Evolutionary conservation across 2,888 invertebrate species (phyloP).

Genomic region (Branchipolynoe longqiensis): DNA sequence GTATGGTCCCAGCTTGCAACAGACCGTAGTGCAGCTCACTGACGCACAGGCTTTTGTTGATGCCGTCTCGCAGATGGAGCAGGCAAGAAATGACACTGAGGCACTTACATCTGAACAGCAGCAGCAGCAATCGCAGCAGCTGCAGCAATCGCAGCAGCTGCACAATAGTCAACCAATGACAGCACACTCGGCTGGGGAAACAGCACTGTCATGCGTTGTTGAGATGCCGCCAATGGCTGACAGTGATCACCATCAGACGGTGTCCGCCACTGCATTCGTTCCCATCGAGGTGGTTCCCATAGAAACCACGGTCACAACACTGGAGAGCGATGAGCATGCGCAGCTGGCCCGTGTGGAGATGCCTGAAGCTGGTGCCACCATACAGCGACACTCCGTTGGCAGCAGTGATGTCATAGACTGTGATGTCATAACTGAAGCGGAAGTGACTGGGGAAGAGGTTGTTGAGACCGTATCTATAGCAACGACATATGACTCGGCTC

Average conservation of each 20-base stretch:
- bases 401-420: neutral
- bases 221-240: neutral
- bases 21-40: neutral
- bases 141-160: neutral
- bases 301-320: constrained; percentile 27
- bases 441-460: constrained; percentile 8
- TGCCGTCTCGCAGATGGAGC: neutral
- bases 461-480: constrained; percentile 46
- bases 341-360: constrained; percentile 2
- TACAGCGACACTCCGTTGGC: neutral
- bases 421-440: constrained; percentile 25
- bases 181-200: neutral
- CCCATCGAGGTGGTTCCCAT: constrained; percentile 49
- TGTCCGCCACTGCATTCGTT: neutral
- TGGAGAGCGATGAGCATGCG: neutral
- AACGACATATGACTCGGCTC: constrained; percentile 17
- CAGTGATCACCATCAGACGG: neutral
- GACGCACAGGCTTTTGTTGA: constrained; percentile 10
- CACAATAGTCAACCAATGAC: neutral
- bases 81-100: no score
- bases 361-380: neutral
- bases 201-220: neutral
- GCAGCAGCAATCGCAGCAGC: no score
- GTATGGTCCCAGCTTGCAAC: neutral
- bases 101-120: no score